Evolutionary conservation across 2,888 invertebrate genomes (phyloP), one percentile per base, ranked within the genome.

Genomic region (Meloe dianella): DNA sequence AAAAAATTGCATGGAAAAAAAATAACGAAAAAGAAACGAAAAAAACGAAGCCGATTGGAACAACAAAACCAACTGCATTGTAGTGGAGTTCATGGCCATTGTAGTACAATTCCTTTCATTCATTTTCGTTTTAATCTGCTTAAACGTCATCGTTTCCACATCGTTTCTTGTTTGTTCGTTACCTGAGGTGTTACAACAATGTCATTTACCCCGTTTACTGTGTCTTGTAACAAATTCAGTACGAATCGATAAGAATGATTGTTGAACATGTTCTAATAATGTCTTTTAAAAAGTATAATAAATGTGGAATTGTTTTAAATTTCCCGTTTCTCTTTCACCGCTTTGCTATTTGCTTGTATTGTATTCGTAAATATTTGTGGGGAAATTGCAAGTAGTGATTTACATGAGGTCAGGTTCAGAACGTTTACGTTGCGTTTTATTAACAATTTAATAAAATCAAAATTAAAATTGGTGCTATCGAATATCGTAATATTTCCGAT

Each of bases 71-170:
- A 68, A 68, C 65, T 71, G 70, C 71, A 63, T 61, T 59, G 66
- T 64, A 67, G 57, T 67, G 57, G 71, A 68, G 73, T 75, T 74
- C 74, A 74, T 68, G 74, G 73, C 68, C 73, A 72, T 66, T 63
- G 63, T 69, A 70, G 70, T 70, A 71, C 71, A 71, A 68, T 68
- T 68, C 68, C 64, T 72, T 72, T 69, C 70, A 65, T 71, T 72
- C 64, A 66, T 72, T 73, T 68, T 70, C 70, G 62, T 60, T 64
- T 71, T 62, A 65, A 71, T 67, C 66, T 70, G 64, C 71, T 17
- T 54, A 64, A 66, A 71, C 70, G 71, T 72, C 68, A 57, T 65
- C 65, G 59, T 59, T 41, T 61, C 58, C 57, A 62, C 57, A 63
- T 58, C 60, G 61, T 58, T 58, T 57, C 66, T 65, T 35, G 57